phyloP scores from a whole-genome alignment of 2,113 vertebrate species.

The Onychostruthus taczanowskii region DNA sequence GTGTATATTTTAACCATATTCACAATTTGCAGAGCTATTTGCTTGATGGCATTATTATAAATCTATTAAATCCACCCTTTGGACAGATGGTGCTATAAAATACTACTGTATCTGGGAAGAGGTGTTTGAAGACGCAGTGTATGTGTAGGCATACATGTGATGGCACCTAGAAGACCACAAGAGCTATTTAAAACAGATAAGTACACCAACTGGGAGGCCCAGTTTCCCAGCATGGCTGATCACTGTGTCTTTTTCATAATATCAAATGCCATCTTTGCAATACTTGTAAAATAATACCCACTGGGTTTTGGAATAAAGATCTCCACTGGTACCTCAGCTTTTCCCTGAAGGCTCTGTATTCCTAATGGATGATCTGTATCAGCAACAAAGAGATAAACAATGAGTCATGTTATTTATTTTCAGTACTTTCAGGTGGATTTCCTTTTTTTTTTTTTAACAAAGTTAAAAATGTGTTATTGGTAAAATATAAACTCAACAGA shows the following conservation, averaged over 20 bases:
- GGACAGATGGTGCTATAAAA: conserved; percentile 69
- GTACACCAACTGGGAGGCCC: background rate
- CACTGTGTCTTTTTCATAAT: background rate
- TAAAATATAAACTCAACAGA: background rate
- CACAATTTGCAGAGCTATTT: conserved; percentile 61
- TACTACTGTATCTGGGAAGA: conserved; percentile 37
- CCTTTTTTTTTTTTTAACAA: too few species aligned
- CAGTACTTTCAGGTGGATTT: background rate
- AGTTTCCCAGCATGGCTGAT: background rate
- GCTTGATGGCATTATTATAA: conserved; percentile 66
- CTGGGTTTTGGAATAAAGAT: background rate
- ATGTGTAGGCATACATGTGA: conserved; percentile 43
- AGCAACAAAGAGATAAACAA: conserved; percentile 38
- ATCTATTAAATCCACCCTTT: conserved; percentile 68
- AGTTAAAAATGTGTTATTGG: background rate
- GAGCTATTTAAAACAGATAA: conserved; percentile 50
- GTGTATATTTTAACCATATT: conserved; percentile 59
- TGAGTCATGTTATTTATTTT: background rate
- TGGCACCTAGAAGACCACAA: conserved; percentile 59
- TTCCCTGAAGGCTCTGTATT: conserved; percentile 22
- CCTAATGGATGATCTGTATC: conserved; percentile 1
- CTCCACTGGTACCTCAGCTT: background rate
- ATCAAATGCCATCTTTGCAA: conserved; percentile 31
- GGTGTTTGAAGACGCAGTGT: conserved; percentile 43
- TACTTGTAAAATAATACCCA: conserved; percentile 5